Percentiles rank a stretch among this genome's conserved stretches.
phyloP scores from a whole-genome alignment of 2,113 vertebrate species.

The Motacilla tschutschensis region DNA sequence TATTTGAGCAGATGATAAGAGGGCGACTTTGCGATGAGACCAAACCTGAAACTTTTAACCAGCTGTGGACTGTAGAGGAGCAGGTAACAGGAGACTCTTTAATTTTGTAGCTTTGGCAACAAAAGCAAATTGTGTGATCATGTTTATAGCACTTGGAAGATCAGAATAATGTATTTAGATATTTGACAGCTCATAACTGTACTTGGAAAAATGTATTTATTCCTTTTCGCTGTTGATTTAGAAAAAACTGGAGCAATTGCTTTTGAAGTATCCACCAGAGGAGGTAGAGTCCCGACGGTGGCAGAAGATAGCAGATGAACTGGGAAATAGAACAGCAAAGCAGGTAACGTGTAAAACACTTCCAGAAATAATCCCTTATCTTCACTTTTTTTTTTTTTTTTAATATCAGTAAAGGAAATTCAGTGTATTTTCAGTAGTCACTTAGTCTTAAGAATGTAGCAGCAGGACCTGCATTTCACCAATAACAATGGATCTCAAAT shows the following conservation, averaged over 20 bases:
- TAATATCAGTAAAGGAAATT: not conserved
- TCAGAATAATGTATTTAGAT: not conserved
- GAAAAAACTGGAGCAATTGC: conserved; percentile 96
- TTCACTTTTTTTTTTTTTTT: not conserved
- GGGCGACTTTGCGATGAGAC: conserved; percentile 90
- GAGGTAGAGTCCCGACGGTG: conserved; percentile 95
- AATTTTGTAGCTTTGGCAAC: not conserved
- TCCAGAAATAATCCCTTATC: not conserved
- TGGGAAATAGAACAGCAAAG: conserved; percentile 95
- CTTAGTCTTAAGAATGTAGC: not conserved
- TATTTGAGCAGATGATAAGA: conserved; percentile 88
- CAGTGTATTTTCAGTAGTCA: not conserved
- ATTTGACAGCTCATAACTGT: not conserved
- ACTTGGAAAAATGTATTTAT: not conserved
- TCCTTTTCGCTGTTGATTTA: conserved; percentile 52
- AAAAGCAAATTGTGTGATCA: not conserved
- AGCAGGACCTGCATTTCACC: not conserved
- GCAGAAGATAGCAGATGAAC: conserved; percentile 96
- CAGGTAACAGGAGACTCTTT: conserved; percentile 78
- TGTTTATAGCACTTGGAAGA: not conserved
- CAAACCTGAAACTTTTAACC: conserved; percentile 97
- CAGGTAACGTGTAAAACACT: conserved; percentile 77
- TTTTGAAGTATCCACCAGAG: conserved; percentile 94
- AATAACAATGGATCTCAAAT: not conserved
- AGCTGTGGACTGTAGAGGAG: conserved; percentile 96